Conservation (phyloP, 2,797 vertebrate species). For the Coranthus polyacanthus region DNA sequence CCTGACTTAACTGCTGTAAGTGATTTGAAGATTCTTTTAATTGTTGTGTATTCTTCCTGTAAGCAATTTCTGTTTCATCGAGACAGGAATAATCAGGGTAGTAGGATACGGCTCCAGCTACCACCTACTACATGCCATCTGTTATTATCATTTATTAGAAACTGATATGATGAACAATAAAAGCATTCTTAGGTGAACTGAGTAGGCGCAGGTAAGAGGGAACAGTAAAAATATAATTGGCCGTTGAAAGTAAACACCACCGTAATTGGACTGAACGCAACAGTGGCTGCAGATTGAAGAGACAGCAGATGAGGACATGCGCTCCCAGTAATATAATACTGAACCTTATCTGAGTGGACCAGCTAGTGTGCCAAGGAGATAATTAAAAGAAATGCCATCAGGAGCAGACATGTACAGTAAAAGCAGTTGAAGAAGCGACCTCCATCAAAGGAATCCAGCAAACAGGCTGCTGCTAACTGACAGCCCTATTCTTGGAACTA, state of each 20-base stretch:
- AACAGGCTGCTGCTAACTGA: slow-evolving; percentile 69
- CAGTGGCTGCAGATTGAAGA: slow-evolving; percentile 58
- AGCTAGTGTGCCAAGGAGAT: slow-evolving; percentile 70
- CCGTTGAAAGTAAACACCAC: slow-evolving; percentile 66
- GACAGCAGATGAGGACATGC: slow-evolving; percentile 57
- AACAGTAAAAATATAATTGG: slow-evolving; percentile 40
- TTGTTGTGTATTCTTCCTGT: slow-evolving; percentile 10
- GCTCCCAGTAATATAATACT: slow-evolving; percentile 73
- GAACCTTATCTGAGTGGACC: slow-evolving; percentile 72
- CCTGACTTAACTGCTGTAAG: background rate
- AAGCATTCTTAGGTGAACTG: background rate
- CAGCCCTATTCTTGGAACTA: slow-evolving; percentile 70
- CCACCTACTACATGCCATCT: slow-evolving; percentile 9
- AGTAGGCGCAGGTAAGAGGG: background rate
- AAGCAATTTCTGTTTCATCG: slow-evolving; percentile 7
- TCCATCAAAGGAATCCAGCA: slow-evolving; percentile 63
- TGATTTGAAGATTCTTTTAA: slow-evolving; percentile 8
- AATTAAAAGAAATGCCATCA: slow-evolving; percentile 78
- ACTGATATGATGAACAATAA: slow-evolving; percentile 28
- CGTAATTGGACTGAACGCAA: slow-evolving; percentile 66
- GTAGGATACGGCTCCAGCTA: background rate
- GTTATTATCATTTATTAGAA: slow-evolving; percentile 12
- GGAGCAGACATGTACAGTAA: slow-evolving; percentile 45
- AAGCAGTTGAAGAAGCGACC: slow-evolving; percentile 31
- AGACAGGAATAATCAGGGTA: background rate